Evolutionary conservation across 2,797 vertebrate genomes (phyloP).

Genomic region (Agapornis canus): DNA sequence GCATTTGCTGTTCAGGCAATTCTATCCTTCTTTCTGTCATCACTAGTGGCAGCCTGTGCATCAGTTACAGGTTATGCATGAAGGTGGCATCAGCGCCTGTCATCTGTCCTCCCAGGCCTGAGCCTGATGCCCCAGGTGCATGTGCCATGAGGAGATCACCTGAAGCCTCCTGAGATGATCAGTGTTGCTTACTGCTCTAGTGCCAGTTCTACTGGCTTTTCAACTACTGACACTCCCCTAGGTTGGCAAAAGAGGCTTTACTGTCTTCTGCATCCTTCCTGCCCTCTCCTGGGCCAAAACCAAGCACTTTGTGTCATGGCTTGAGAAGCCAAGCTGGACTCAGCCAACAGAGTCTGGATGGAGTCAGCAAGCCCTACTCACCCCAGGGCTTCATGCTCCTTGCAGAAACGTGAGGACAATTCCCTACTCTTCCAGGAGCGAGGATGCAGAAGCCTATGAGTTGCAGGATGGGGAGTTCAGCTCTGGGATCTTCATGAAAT

Average conservation of each 20-base stretch:
- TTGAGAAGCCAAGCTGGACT: neutral
- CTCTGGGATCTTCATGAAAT: constrained; percentile 92
- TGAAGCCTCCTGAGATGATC: neutral
- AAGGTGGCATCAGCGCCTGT: neutral
- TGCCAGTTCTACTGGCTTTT: neutral
- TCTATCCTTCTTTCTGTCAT: neutral
- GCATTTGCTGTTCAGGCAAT: neutral
- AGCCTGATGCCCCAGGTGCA: neutral
- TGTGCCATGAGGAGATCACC: neutral
- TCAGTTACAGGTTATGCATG: neutral
- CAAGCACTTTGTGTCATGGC: neutral
- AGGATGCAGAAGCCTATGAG: constrained; percentile 90
- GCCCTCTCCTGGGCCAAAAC: neutral
- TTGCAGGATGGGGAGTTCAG: constrained; percentile 88
- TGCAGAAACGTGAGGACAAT: neutral
- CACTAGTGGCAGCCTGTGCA: neutral
- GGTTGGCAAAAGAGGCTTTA: neutral
- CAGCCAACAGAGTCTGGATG: neutral
- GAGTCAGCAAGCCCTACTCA: neutral
- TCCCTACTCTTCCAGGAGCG: constrained; percentile 75
- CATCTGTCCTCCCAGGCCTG: neutral
- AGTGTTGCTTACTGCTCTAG: neutral
- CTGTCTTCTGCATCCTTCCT: neutral
- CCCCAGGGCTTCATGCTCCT: neutral
- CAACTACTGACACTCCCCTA: neutral